phyloP scores from a whole-genome alignment of 1,140 invertebrate species.

The Dinothrombium tinctorium region DNA sequence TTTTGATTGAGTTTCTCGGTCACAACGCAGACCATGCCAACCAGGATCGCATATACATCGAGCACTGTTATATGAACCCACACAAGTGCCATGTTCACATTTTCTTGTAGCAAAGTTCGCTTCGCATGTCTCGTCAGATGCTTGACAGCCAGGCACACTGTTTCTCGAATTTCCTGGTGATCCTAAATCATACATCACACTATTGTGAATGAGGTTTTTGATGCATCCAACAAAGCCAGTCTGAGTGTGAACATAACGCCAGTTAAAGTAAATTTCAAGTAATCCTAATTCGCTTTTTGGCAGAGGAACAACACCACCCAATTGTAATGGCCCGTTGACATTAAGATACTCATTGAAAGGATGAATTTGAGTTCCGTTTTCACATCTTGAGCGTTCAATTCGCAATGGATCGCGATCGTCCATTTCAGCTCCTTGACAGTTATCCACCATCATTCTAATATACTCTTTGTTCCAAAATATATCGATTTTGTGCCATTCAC shows the following conservation, averaged over 20 bases:
- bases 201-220: constrained; percentile 80
- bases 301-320: constrained; percentile 44
- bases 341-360: constrained; percentile 91
- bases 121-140: constrained; percentile 15
- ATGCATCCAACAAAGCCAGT: constrained; percentile 87
- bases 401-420: constrained; percentile 43
- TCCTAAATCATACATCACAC: constrained; percentile 33
- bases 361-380: constrained; percentile 60
- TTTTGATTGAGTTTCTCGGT: constrained; percentile 38
- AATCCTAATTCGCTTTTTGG: constrained; percentile 45
- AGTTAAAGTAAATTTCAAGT: constrained; percentile 38
- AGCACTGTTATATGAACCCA: constrained; percentile 61
- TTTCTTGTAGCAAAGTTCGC: constrained; percentile 12
- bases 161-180: constrained; percentile 14
- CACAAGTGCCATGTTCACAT: constrained; percentile 52
- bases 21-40: constrained; percentile 64
- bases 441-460: constrained; percentile 71
- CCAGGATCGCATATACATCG: constrained; percentile 76
- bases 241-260: constrained; percentile 14
- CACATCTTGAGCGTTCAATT: constrained; percentile 64
- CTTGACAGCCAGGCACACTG: constrained; percentile 15
- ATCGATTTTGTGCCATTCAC: constrained; percentile 85
- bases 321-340: constrained; percentile 76
- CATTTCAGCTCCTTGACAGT: constrained; percentile 55
- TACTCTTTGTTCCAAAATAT: constrained; percentile 75